Evolutionary conservation across 2,797 vertebrate genomes (phyloP).

Genomic region (Xerus rutilus): DNA sequence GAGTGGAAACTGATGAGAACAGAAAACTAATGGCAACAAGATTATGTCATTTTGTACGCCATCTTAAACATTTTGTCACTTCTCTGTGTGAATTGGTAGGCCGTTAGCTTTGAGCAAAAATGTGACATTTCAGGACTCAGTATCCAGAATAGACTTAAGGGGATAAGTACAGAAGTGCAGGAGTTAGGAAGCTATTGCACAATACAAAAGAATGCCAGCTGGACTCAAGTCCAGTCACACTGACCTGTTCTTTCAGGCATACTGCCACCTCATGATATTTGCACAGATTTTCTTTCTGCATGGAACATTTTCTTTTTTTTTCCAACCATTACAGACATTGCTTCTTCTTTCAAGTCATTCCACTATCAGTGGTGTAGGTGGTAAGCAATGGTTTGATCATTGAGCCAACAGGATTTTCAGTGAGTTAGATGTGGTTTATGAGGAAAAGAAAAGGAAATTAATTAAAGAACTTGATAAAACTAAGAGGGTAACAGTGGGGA

Average conservation of each 20-base stretch:
- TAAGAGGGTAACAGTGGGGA: neutral
- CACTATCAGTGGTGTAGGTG: neutral
- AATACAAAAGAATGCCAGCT: neutral
- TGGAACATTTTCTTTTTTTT: too few relatives aligned
- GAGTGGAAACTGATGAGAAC: neutral
- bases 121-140: neutral
- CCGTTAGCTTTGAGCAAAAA: neutral
- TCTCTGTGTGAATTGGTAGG: neutral
- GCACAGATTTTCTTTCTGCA: too few relatives aligned
- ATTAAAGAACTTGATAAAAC: neutral
- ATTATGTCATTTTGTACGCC: neutral
- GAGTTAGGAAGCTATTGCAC: neutral
- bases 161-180: neutral
- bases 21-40: too few relatives aligned
- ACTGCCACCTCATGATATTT: too few relatives aligned
- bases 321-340: too few relatives aligned
- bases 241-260: too few relatives aligned
- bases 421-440: neutral
- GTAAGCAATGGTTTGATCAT: neutral
- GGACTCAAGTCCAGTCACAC: too few relatives aligned
- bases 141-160: neutral
- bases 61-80: too few relatives aligned
- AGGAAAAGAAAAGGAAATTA: neutral
- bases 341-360: too few relatives aligned
- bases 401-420: neutral